Evolutionary conservation across 2,113 vertebrate genomes (phyloP), one percentile per base, ranked within the genome.

Genomic region (Onychostoma macrolepis): DNA sequence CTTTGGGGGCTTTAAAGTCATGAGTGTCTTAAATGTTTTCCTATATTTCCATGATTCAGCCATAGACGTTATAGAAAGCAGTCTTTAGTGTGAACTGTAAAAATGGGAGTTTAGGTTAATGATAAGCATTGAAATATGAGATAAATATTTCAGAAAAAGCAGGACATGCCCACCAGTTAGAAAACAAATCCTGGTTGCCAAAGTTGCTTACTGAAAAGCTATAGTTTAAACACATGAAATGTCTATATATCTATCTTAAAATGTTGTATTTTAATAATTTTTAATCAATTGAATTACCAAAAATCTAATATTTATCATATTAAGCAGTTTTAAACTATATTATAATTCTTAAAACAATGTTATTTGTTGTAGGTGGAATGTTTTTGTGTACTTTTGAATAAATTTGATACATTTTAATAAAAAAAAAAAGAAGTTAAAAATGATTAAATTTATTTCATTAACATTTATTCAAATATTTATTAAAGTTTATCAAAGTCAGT

Each of bases 1-100:
- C 48, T 79, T 83, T 74, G 19, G 80, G 67, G 41, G 69, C 21
- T 84, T 74, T 72, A 48, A 45, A 48, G 85, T 79, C 45, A 78
- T 38, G 21, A 71, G 67, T 36, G 28, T 45, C 45, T 50, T 72
- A 43, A 86, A 83, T 78, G 36, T 26, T 48, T 88, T 72, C 10
- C 74, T 21, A 53, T 6, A 79, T 84, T 86, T 86, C 76, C 80
- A 83, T 86, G 74, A 58, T 65, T 83, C 50, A 72, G 63, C 77
- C 71, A 43, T 83, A 83, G 24, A 63, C 28, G 65, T 81, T 56
- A 74, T 69, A 78, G 48, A 50, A 76, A 76, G 61, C 50, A 13
- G 24, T 80, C 36, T 43, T 58, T 81, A 12, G 26, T 30, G 12
- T 53, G 56, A 48, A 15, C 61, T 82, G 6, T 3, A 28, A 21